These are phyloP conservation scores for Falcunculus frontatus DNA, from an alignment of 2,113 vertebrate genomes.

Conservation along the genomic window DNA sequence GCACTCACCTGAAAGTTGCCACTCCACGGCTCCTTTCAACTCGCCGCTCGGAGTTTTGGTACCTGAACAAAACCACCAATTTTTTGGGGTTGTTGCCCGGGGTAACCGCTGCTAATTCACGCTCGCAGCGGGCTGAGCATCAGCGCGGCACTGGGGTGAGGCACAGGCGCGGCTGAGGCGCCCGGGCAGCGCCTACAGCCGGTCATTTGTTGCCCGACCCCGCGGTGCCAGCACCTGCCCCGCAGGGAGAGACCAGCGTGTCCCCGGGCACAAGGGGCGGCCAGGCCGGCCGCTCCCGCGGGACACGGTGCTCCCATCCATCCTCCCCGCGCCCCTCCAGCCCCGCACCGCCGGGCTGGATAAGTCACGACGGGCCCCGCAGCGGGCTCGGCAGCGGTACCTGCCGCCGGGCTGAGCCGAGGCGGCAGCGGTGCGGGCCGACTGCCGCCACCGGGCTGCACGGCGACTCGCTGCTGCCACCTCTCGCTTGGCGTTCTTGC, in stretches of 20 bases:
- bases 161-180: background rate
- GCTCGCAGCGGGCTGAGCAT: background rate
- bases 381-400: background rate
- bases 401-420: background rate
- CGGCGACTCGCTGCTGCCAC: constrained; percentile 74
- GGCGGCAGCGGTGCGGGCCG: background rate
- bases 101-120: background rate
- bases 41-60: background rate
- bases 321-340: background rate
- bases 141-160: background rate
- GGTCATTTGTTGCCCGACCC: too few species aligned
- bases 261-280: background rate
- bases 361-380: background rate
- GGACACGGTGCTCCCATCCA: background rate
- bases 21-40: background rate
- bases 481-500: constrained; percentile 58
- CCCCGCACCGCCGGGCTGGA: background rate
- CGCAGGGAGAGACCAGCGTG: background rate
- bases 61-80: background rate
- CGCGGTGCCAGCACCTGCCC: background rate
- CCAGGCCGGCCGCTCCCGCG: too few species aligned
- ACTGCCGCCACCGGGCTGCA: background rate
- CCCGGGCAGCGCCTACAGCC: background rate
- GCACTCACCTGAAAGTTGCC: background rate
- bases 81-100: background rate